Base-by-base conservation (phyloP, 2,888 invertebrate species). In the Prosapia bicincta region DNA sequence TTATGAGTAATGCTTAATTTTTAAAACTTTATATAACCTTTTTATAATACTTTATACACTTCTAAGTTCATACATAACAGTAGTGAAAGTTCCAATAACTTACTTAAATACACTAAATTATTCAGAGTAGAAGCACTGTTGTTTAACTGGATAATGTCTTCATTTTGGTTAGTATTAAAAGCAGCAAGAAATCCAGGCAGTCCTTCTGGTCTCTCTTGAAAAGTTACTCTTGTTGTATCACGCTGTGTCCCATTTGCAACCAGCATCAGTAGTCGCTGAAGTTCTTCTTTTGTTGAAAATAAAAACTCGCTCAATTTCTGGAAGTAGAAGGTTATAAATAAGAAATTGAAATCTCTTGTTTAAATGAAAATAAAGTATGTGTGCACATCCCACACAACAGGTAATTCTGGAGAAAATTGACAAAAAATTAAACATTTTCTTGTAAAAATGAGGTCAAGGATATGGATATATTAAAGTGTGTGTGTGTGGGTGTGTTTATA, bases 281-380 rank as follows among this genome's bases (percentile, higher is more conserved):
- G 76, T 69, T 81, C 81, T 9, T 79, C 78, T 69, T 80, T 77
- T n/a, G 72, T 80, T 43, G 81, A 65, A 72, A 78, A 75, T 74
- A 81, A 78, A 23, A 78, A 78, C 77, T 81, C 80, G 77, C 79
- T 79, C 9, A 81, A 71, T 10, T 78, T 79, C 81, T 81, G 54
- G 66, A 77, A 13, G 81, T 78, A 2, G 81, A 76, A 43, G 70
- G n/a, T n/a, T 66, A 20, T n/a, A 66, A 25, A 66, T 66, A 66
- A 66, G 25, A 66, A 38, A 38, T n/a, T n/a, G n/a, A n/a, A n/a
- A n/a, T n/a, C n/a, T n/a, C n/a, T n/a, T n/a, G n/a, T n/a, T n/a
- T n/a, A n/a, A n/a, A n/a, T n/a, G n/a, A n/a, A n/a, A n/a, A n/a
- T n/a, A n/a, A n/a, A n/a, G n/a, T n/a, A n/a, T n/a, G n/a, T n/a